Conservation (phyloP, 2,113 vertebrate genomes). For the Oxygymnocypris stewartii region DNA sequence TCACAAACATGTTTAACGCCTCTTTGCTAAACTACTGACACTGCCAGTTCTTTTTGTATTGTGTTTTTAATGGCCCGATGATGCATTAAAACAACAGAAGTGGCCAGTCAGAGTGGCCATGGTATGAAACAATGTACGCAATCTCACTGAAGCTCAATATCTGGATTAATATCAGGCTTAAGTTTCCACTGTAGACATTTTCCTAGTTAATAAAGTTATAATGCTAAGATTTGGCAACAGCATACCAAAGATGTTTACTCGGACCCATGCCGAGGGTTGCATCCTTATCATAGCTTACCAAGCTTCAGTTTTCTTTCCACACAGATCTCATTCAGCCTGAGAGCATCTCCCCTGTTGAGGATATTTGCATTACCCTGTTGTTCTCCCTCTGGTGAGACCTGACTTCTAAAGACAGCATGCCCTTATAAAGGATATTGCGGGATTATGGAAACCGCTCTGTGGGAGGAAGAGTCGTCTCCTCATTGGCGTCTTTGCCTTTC, state of each 20-base stretch:
- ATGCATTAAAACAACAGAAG: background rate
- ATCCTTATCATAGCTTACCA: conserved; percentile 41
- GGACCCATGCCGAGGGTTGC: conserved; percentile 42
- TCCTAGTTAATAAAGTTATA: conserved; percentile 41
- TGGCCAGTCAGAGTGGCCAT: background rate
- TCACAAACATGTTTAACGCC: conserved; percentile 10
- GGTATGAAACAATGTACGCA: background rate
- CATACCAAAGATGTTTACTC: conserved; percentile 43
- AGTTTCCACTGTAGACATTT: conserved; percentile 17
- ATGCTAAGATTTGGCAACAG: conserved; percentile 30
- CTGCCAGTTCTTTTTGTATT: conserved; percentile 7
- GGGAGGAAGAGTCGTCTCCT: conserved; percentile 74
- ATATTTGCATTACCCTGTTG: conserved; percentile 63
- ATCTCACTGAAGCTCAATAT: background rate
- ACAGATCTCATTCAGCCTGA: conserved; percentile 63
- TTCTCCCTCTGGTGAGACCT: conserved; percentile 64
- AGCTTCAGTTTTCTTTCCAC: conserved; percentile 42
- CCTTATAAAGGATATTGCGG: conserved; percentile 77
- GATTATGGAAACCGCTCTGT: conserved; percentile 80
- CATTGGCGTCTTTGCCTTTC: conserved; percentile 75
- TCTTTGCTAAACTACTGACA: conserved; percentile 28
- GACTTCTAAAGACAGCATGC: conserved; percentile 76
- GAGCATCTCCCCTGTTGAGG: conserved; percentile 64
- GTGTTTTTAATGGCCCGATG: background rate
- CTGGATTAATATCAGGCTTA: conserved; percentile 27